Percentiles rank a stretch among this genome's conserved stretches.
Conservation (phyloP, 2,888 invertebrate genomes). For the Aleiodes alternator region DNA sequence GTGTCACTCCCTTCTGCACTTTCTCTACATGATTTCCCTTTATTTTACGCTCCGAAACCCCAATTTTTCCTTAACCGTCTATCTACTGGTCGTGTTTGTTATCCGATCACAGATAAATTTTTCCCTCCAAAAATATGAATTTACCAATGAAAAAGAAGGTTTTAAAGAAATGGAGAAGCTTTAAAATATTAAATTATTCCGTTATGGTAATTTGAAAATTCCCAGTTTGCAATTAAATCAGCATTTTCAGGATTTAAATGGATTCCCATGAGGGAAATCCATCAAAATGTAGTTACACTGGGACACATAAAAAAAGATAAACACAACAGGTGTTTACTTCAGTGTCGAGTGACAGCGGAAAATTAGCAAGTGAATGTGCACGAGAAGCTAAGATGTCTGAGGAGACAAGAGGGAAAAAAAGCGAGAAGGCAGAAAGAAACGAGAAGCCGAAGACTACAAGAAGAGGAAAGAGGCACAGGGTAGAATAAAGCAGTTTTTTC, state of each 20-base stretch:
- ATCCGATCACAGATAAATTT: too few relatives aligned
- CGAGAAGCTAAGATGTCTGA: constrained; percentile 28
- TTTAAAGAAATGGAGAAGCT: neutral
- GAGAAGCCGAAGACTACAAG: neutral
- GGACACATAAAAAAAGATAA: constrained; percentile 30
- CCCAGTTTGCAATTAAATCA: constrained; percentile 10
- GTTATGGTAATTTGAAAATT: constrained; percentile 11
- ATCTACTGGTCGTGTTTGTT: too few relatives aligned
- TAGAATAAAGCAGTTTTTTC: neutral
- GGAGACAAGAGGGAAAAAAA: neutral
- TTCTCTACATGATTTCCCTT: too few relatives aligned
- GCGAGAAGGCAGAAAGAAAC: neutral
- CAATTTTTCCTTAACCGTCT: too few relatives aligned
- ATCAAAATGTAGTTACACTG: constrained; percentile 31
- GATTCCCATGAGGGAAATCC: constrained; percentile 3
- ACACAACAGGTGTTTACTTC: constrained; percentile 40
- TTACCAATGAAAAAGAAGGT: neutral
- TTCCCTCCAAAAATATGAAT: too few relatives aligned
- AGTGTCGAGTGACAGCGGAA: constrained; percentile 31
- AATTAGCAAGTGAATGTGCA: constrained; percentile 40
- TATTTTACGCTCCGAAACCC: too few relatives aligned
- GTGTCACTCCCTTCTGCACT: too few relatives aligned
- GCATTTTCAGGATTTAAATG: neutral
- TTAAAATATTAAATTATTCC: constrained; percentile 27
- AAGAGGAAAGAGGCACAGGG: constrained; percentile 4